Percentiles rank a stretch among this genome's conserved stretches.
Evolutionary conservation across 2,797 vertebrate species (phyloP).

Genomic region (Chaetophractus vellerosus): DNA sequence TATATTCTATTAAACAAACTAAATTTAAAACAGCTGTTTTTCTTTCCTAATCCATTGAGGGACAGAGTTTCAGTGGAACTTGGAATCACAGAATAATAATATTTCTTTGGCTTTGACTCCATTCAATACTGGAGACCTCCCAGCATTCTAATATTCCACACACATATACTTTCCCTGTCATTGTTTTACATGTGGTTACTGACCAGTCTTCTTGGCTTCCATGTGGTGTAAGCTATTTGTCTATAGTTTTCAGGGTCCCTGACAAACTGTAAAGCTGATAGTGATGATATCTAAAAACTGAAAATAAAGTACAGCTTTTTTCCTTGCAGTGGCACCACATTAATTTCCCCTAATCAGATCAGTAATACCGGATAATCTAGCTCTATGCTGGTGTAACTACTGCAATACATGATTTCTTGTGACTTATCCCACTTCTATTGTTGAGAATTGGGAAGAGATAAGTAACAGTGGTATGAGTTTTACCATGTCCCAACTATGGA

Average conservation of each 20-base stretch:
- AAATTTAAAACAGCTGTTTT: conserved; percentile 44
- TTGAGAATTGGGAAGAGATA: neutral
- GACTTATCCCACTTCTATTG: neutral
- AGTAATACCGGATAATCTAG: neutral
- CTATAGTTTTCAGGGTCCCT: neutral
- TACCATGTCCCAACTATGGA: neutral
- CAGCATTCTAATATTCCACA: neutral
- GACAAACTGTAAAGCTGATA: neutral
- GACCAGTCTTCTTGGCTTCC: neutral
- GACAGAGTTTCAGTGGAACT: neutral
- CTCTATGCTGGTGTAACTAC: neutral
- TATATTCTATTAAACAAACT: conserved; percentile 35
- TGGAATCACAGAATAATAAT: conserved; percentile 8
- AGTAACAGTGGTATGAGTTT: neutral
- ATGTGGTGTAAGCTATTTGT: neutral
- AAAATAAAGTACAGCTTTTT: neutral
- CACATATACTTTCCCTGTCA: neutral
- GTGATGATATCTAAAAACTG: neutral
- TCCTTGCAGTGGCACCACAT: neutral
- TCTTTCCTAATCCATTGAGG: neutral
- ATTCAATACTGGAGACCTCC: neutral
- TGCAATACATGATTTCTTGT: neutral
- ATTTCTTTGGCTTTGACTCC: conserved; percentile 39
- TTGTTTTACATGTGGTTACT: neutral
- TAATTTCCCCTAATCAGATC: neutral